Evolutionary conservation across 2,888 invertebrate species (phyloP).

Genomic region (Augochlorella aurata): DNA sequence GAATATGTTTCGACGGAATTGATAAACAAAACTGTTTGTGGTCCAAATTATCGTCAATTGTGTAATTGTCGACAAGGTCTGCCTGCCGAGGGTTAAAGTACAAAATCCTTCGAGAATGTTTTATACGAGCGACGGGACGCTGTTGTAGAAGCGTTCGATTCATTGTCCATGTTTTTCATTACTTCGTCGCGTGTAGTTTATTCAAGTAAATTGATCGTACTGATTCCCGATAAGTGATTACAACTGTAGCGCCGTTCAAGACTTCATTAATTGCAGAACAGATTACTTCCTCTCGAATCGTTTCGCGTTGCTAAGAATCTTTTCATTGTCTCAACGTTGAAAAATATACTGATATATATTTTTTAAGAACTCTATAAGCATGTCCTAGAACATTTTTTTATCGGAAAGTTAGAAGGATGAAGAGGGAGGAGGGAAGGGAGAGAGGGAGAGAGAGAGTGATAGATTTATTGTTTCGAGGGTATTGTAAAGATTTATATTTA

Average conservation of each 20-base stretch:
- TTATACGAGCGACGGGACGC: constrained; percentile 34
- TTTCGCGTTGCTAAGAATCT: background rate
- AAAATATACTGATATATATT: constrained; percentile 21
- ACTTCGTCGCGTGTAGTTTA: background rate
- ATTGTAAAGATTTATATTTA: constrained; percentile 21
- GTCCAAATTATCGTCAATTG: background rate
- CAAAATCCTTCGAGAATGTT: constrained; percentile 24
- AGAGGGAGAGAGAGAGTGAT: background rate
- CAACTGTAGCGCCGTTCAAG: background rate
- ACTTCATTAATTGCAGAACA: background rate
- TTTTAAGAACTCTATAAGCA: background rate
- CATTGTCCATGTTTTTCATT: constrained; percentile 27
- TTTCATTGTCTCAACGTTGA: constrained; percentile 23
- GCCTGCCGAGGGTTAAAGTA: background rate
- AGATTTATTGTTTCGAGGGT: constrained; percentile 18
- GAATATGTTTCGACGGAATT: background rate
- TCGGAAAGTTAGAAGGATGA: background rate
- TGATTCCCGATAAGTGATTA: background rate
- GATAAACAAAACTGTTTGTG: background rate
- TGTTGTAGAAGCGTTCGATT: constrained; percentile 20
- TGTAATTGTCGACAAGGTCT: background rate
- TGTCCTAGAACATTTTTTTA: constrained; percentile 16
- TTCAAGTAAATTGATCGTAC: background rate
- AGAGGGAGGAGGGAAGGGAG: background rate
- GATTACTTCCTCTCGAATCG: background rate